A percentile compares a stretch with the other conserved stretches of the same genome.
These are phyloP conservation scores for Trichomalopsis sarcophagae DNA, from an alignment of 1,140 invertebrate genomes.

Conservation along the genomic window DNA sequence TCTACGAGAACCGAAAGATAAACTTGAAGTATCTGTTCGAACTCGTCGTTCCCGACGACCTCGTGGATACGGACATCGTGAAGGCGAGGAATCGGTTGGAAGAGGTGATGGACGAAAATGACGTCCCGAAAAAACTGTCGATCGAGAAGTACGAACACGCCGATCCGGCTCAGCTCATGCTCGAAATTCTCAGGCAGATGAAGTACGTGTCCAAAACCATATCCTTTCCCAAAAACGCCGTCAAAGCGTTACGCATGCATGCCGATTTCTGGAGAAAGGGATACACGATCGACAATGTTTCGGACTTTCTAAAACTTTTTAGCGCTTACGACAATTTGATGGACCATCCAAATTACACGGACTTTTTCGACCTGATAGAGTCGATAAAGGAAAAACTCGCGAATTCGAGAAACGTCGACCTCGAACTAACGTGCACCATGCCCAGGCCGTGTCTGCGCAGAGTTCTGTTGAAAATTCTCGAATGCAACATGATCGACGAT, in stretches of 20 bases:
- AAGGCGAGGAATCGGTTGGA: constrained; percentile 56
- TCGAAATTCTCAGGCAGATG: constrained; percentile 24
- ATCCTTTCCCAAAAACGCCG: background rate
- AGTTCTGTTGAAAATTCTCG: background rate
- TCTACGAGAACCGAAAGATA: constrained; percentile 57
- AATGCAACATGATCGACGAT: background rate
- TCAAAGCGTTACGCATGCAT: background rate
- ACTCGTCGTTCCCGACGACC: constrained; percentile 56
- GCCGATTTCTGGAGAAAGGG: constrained; percentile 14
- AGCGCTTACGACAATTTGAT: constrained; percentile 22
- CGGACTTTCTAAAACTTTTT: constrained; percentile 1
- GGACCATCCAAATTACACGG: background rate
- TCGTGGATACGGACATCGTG: constrained; percentile 54
- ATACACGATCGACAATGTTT: background rate
- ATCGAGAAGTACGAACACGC: constrained; percentile 5
- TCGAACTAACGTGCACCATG: constrained; percentile 34
- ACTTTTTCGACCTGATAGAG: background rate
- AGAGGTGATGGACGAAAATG: background rate
- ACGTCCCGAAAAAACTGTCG: background rate
- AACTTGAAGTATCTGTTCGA: constrained; percentile 59
- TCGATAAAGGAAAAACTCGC: background rate
- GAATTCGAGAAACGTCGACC: background rate
- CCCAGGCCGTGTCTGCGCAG: constrained; percentile 14
- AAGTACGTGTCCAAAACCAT: background rate
- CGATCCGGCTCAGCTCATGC: constrained; percentile 3